These are phyloP conservation scores for Apamea monoglypha DNA, from an alignment of 2,888 invertebrate genomes.

Conservation along the genomic window DNA sequence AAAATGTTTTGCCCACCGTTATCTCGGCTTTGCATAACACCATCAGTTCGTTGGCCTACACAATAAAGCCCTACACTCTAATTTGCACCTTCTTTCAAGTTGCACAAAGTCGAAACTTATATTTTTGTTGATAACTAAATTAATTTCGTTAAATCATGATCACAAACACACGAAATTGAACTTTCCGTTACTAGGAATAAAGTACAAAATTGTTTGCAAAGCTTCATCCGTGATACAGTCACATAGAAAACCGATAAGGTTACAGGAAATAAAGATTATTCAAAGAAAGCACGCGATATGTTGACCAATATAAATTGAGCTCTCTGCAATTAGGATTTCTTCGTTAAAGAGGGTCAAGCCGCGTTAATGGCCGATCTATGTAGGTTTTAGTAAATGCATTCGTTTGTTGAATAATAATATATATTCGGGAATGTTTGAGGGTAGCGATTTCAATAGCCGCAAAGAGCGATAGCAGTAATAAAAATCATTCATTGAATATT, in stretches of 20 bases:
- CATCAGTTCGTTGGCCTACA: constrained; percentile 57
- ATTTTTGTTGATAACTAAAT: constrained; percentile 16
- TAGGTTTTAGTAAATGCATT: constrained; percentile 66
- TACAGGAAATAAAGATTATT: constrained; percentile 68
- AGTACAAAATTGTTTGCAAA: background rate
- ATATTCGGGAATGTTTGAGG: constrained; percentile 50
- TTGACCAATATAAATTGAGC: constrained; percentile 50
- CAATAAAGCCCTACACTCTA: constrained; percentile 9
- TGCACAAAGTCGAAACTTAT: constrained; percentile 15
- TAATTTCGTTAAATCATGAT: constrained; percentile 53
- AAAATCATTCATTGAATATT: constrained; percentile 38
- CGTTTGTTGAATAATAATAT: constrained; percentile 54
- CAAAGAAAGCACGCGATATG: constrained; percentile 66
- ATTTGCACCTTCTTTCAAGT: constrained; percentile 15
- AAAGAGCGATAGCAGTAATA: constrained; percentile 31
- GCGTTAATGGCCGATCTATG: constrained; percentile 45
- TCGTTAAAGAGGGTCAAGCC: constrained; percentile 36
- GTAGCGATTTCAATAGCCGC: constrained; percentile 48
- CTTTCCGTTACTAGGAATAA: background rate
- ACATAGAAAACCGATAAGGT: constrained; percentile 67
- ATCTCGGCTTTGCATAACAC: constrained; percentile 65
- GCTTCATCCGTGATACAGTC: constrained; percentile 57
- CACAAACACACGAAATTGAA: background rate
- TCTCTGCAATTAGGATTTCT: constrained; percentile 25
- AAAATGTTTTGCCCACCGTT: constrained; percentile 61